Percentiles rank a stretch among this genome's conserved stretches.
Evolutionary conservation across 2,888 invertebrate genomes (phyloP).

Genomic region (Hetaerina titia): DNA sequence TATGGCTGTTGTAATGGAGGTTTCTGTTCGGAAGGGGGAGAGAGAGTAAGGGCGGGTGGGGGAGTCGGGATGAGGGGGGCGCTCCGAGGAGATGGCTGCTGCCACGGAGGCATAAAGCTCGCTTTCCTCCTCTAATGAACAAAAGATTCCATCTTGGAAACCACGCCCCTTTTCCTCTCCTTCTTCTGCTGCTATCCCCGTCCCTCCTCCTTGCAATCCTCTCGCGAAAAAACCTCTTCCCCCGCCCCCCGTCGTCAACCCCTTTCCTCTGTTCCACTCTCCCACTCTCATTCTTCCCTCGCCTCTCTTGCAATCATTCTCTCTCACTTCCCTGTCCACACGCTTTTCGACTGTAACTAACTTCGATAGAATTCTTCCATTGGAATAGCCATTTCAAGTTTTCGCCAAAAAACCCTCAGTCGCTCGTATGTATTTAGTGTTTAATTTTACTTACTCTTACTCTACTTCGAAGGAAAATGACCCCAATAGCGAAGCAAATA

Average conservation of each 20-base stretch:
- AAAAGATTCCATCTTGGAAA: conserved; percentile 63
- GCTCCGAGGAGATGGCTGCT: conserved; percentile 32
- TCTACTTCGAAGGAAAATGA: too few species aligned
- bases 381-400: too few species aligned
- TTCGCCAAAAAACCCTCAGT: too few species aligned
- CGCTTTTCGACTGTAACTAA: neutral
- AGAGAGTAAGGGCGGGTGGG: neutral
- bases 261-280: neutral
- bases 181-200: neutral
- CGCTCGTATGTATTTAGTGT: too few species aligned
- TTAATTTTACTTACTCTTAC: too few species aligned
- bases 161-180: conserved; percentile 40
- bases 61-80: neutral
- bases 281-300: neutral
- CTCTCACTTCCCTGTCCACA: neutral
- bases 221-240: neutral
- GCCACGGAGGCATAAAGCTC: conserved; percentile 63
- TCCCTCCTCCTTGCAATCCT: neutral
- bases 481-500: too few species aligned
- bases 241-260: neutral
- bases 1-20: conserved; percentile 67
- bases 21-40: conserved; percentile 61
- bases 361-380: neutral
- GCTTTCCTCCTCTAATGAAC: conserved; percentile 64
- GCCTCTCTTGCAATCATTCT: neutral